Evolutionary conservation across 2,888 invertebrate genomes (phyloP).

Genomic region (Callimorpha dominula): DNA sequence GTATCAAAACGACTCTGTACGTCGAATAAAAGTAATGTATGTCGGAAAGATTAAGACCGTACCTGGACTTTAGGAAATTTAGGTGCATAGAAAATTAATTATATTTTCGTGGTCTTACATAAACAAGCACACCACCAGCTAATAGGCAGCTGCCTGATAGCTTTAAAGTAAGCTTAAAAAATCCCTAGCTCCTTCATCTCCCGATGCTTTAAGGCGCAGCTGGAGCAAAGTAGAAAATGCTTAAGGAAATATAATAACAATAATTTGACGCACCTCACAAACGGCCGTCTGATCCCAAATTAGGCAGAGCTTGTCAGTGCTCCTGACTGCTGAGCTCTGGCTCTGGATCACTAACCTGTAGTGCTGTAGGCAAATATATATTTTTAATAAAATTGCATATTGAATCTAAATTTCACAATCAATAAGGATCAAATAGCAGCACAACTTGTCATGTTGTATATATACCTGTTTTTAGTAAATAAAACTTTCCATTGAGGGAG

Average conservation of each 20-base stretch:
- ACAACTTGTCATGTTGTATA: not conserved
- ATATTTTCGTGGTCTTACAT: not conserved
- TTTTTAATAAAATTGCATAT: not conserved
- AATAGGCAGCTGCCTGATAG: no score
- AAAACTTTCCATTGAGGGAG: conserved; percentile 39
- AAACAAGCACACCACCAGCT: not conserved
- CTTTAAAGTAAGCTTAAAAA: not conserved
- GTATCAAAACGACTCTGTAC: conserved; percentile 52
- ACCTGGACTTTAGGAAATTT: conserved; percentile 35
- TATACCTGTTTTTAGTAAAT: conserved; percentile 4
- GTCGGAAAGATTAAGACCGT: conserved; percentile 36
- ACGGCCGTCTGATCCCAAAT: no score
- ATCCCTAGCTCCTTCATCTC: not conserved
- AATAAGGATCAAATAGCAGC: not conserved
- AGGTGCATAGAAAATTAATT: conserved; percentile 12
- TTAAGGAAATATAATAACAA: no score
- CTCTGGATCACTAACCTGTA: no score
- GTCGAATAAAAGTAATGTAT: conserved; percentile 51
- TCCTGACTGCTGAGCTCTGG: no score
- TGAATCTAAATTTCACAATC: not conserved
- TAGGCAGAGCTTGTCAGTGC: no score
- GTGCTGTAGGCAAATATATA: not conserved
- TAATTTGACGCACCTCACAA: no score
- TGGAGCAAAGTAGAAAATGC: no score
- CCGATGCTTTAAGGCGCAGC: not conserved